phyloP scores from a whole-genome alignment of 2,113 vertebrate species.

The Tamias sibiricus region DNA sequence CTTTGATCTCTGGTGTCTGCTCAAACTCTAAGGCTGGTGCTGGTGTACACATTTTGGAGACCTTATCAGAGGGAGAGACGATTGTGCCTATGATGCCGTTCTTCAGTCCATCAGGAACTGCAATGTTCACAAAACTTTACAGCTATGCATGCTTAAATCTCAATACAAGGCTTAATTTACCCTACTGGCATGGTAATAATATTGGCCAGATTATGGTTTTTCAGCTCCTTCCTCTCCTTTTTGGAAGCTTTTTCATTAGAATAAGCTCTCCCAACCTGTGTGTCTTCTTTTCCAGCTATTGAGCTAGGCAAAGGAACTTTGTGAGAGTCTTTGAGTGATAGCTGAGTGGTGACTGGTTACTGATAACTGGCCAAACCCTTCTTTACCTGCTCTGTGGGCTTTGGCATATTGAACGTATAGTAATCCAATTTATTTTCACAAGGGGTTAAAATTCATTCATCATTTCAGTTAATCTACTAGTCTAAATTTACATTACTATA shows the following conservation, averaged over 20 bases:
- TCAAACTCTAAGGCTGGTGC: not conserved
- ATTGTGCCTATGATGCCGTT: not conserved
- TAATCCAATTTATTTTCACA: not conserved
- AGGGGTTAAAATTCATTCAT: not conserved
- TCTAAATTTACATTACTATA: not conserved
- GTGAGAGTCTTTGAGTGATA: not conserved
- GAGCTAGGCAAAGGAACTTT: not conserved
- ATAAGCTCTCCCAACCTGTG: not conserved
- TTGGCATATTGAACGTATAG: fast-evolving
- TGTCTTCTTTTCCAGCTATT: not conserved
- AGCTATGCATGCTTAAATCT: not conserved
- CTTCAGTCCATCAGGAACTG: not conserved
- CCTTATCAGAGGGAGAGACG: not conserved
- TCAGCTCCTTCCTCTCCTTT: not conserved
- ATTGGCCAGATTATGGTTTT: not conserved
- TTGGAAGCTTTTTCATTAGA: not conserved
- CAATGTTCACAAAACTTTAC: not conserved
- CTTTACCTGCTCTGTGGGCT: not conserved
- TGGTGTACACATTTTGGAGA: not conserved
- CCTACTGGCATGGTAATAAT: not conserved
- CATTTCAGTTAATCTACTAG: not conserved
- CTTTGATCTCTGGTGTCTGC: not conserved
- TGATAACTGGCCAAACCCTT: not conserved
- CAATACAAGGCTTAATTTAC: not conserved
- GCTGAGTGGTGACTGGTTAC: not conserved